Percentiles rank a stretch among this genome's conserved stretches.
Evolutionary conservation across 2,797 vertebrate genomes (phyloP).

Genomic region (Mastacembelus armatus): DNA sequence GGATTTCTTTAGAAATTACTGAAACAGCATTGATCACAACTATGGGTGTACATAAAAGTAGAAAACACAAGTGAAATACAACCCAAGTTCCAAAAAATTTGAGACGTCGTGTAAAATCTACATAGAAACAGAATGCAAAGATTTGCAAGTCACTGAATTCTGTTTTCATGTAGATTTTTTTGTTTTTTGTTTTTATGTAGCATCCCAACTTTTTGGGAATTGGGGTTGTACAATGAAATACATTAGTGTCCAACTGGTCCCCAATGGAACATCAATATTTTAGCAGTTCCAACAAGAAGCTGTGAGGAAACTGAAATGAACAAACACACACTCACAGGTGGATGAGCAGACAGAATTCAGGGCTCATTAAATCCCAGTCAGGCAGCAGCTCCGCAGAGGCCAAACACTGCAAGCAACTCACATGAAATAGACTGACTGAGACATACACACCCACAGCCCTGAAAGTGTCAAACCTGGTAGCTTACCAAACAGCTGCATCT

Average conservation of each 20-base stretch:
- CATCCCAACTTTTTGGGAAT: no score
- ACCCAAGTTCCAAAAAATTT: no score
- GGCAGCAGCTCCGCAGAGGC: constrained; percentile 58
- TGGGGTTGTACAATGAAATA: no score
- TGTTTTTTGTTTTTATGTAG: no score
- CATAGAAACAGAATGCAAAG: no score
- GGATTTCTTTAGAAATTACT: constrained; percentile 1
- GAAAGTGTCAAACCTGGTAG: constrained; percentile 20
- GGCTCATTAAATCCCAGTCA: constrained; percentile 68
- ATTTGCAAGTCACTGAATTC: no score
- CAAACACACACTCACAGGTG: constrained; percentile 55
- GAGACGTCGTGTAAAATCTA: no score
- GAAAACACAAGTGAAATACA: constrained; percentile 28
- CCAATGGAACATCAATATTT: constrained; percentile 38
- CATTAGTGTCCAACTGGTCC: constrained; percentile 8
- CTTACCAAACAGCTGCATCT: constrained; percentile 19
- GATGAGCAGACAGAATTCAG: constrained; percentile 55
- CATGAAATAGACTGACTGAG: constrained; percentile 19
- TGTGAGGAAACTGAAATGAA: constrained; percentile 42
- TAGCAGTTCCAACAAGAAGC: constrained; percentile 20
- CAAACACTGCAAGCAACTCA: constrained; percentile 43
- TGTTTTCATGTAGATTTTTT: no score
- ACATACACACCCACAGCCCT: constrained; percentile 16
- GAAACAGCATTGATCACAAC: constrained; percentile 3
- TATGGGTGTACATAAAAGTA: constrained; percentile 6